Evolutionary conservation across 2,797 vertebrate genomes (phyloP), one percentile per base, ranked within the genome.

Genomic region (Sorex maritimensis): DNA sequence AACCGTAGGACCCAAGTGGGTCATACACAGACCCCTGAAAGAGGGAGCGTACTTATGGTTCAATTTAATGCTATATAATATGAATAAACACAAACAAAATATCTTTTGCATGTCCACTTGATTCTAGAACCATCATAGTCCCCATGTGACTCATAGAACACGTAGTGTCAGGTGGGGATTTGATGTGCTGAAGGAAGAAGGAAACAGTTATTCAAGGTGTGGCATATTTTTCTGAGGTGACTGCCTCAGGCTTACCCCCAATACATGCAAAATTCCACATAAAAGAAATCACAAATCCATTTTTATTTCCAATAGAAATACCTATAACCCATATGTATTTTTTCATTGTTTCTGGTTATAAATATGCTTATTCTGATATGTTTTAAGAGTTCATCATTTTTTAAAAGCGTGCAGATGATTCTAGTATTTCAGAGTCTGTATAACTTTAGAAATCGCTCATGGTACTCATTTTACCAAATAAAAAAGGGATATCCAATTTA

Each of bases 81-180:
- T 0, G 1, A 8, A 55, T 1, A 11, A 44, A 11, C 4, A 7
- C 26, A 19, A 75, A 14, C 12, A 0, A 21, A 8, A 6, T 2
- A 1, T 44, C 0, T 21, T 0, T 4, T 0, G 13, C 17, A 5
- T 5, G 21, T 1, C 1, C 3, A 2, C 67, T 11, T 21, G 1
- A 19, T 23, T 0, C 49, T 21, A 13, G 58, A 73, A 2, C 28
- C 5, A 0, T 7, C 15, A 21, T 61, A 21, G 21, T 61, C 21
- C 58, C 58, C 15, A 21, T 61, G 15, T 61, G 58, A 21, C 58
- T 21, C 58, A 61, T 19, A 23, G 58, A 61, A 21, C 58, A 61
- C 4, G 21, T 19, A 61, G 58, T 2, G 30, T 58, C 28, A 14
- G 2, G 46, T 3, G n/a, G n/a, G 6, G 13, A 6, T n/a, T 77